These are phyloP conservation scores for Ploceus nigricollis DNA, from an alignment of 2,113 vertebrate genomes.

Conservation along the genomic window DNA sequence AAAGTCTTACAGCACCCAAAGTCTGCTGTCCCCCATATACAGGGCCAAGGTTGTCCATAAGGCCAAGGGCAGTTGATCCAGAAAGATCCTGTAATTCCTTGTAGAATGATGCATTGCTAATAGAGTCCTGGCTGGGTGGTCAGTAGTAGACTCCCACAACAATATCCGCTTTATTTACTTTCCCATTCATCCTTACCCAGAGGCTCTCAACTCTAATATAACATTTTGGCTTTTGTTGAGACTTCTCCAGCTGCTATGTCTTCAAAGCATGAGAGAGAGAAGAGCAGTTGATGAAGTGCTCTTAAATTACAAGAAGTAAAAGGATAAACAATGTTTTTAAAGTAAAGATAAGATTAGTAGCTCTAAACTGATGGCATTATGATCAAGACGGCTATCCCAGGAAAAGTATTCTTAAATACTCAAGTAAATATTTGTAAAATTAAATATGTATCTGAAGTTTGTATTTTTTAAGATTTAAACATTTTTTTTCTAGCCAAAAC, in stretches of 20 bases:
- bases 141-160: not conserved
- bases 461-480: not conserved
- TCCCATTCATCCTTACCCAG: not conserved
- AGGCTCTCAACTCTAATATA: not conserved
- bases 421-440: not conserved
- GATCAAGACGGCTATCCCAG: not conserved
- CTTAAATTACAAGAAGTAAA: not conserved
- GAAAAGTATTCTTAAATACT: not conserved
- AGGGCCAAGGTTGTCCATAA: not conserved
- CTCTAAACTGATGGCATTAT: not conserved
- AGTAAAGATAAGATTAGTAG: not conserved
- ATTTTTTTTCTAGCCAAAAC: slow-evolving; percentile 82
- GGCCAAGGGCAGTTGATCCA: not conserved
- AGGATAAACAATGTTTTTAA: not conserved
- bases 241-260: not conserved
- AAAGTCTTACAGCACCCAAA: not conserved
- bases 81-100: not conserved
- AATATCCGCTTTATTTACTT: not conserved
- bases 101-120: not conserved
- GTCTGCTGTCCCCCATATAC: not conserved
- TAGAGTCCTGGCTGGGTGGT: not conserved
- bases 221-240: not conserved
- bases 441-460: not conserved
- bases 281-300: not conserved
- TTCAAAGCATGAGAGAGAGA: not conserved